These are phyloP conservation scores for Trachymyrmex cornetzi DNA, from an alignment of 1,140 invertebrate genomes.

Conservation along the genomic window DNA sequence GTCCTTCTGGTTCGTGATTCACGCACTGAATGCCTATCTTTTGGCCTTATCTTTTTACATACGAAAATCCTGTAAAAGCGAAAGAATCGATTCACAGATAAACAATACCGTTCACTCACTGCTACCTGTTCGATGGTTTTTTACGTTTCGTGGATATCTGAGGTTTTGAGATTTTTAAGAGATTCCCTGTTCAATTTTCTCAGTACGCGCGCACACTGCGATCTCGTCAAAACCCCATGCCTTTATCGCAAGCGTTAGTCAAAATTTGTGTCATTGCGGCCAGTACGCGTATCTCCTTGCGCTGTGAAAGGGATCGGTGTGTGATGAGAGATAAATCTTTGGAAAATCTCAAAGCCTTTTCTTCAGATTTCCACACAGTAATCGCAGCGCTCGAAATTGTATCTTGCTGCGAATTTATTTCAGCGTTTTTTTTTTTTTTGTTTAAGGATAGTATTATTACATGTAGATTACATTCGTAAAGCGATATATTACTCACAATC, in stretches of 20 bases:
- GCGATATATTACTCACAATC: constrained; percentile 34
- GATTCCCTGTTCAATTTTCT: background rate
- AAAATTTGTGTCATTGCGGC: constrained; percentile 32
- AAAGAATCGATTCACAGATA: constrained; percentile 37
- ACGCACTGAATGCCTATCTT: constrained; percentile 80
- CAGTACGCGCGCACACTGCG: background rate
- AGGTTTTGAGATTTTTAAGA: constrained; percentile 6
- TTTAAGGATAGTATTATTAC: constrained; percentile 54
- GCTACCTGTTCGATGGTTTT: constrained; percentile 29
- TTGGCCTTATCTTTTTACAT: constrained; percentile 84
- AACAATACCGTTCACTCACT: constrained; percentile 51
- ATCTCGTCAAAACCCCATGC: background rate
- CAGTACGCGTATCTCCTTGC: background rate
- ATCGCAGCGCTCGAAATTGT: constrained; percentile 38
- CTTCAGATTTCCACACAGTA: background rate
- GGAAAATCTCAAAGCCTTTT: background rate
- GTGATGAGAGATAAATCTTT: constrained; percentile 5
- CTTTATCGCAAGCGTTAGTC: constrained; percentile 28
- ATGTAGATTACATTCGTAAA: constrained; percentile 11
- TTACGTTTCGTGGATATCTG: constrained; percentile 25
- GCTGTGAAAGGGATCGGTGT: background rate
- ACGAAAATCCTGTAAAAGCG: constrained; percentile 40
- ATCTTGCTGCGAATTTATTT: constrained; percentile 30
- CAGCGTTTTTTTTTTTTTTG: background rate
- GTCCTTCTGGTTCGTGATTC: constrained; percentile 58